These are phyloP conservation scores for Ormia ochracea DNA, from an alignment of 2,888 invertebrate species.

Conservation along the genomic window DNA sequence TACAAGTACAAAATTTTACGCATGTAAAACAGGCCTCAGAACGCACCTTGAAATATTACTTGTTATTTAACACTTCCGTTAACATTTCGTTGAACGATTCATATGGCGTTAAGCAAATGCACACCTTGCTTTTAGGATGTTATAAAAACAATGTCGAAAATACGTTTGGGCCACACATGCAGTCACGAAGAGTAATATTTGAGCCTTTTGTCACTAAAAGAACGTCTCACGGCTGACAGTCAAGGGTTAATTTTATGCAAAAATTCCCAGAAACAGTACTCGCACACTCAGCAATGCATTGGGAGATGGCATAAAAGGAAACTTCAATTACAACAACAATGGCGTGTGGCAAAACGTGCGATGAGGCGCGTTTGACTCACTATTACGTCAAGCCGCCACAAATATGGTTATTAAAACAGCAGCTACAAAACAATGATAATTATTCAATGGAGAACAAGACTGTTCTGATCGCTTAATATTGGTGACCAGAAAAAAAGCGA, in stretches of 20 bases:
- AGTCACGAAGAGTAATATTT: background rate
- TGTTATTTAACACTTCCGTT: background rate
- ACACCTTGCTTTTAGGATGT: background rate
- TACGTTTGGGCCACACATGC: constrained; percentile 30
- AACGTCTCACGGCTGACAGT: constrained; percentile 53
- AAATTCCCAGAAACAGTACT: background rate
- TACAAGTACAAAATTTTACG: background rate
- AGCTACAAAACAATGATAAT: background rate
- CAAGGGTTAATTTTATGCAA: constrained; percentile 59
- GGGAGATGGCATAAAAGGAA: background rate
- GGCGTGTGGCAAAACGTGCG: constrained; percentile 62
- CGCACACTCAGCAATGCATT: background rate
- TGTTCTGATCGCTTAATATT: constrained; percentile 34
- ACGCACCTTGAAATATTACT: background rate
- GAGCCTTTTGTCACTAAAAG: constrained; percentile 33
- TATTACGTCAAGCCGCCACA: constrained; percentile 47
- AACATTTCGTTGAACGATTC: background rate
- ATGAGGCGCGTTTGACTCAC: constrained; percentile 63
- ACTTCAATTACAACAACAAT: background rate
- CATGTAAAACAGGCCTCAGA: background rate
- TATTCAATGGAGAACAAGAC: constrained; percentile 12
- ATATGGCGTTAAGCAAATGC: background rate
- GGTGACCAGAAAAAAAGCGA: background rate
- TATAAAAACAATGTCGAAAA: background rate
- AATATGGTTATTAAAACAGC: constrained; percentile 52